These are phyloP conservation scores for Ferdinandea cuprea DNA, from an alignment of 2,888 invertebrate genomes.

Conservation along the genomic window DNA sequence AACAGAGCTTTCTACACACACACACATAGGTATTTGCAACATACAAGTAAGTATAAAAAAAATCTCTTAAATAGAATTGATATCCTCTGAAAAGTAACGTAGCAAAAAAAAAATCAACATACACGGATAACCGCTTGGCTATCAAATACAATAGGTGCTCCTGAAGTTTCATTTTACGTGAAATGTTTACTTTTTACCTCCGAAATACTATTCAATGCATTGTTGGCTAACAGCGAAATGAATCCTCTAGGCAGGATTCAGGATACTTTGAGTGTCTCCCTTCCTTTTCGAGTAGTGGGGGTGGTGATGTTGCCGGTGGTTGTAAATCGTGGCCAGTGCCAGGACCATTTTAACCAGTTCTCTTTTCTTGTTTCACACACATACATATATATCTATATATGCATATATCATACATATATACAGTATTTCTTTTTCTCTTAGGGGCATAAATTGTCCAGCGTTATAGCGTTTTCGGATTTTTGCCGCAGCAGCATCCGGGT, in stretches of 20 bases:
- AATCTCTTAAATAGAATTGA: slow-evolving; percentile 7
- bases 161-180: slow-evolving; percentile 57
- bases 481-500: slow-evolving; percentile 31
- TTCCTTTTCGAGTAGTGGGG: background rate
- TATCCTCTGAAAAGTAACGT: background rate
- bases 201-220: slow-evolving; percentile 34
- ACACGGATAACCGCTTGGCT: slow-evolving; percentile 42
- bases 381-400: no score
- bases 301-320: background rate
- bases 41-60: background rate
- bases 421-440: background rate
- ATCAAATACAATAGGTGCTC: slow-evolving; percentile 45
- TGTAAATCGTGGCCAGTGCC: slow-evolving; percentile 47
- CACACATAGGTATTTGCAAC: background rate
- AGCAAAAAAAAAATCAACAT: slow-evolving; percentile 13
- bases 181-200: slow-evolving; percentile 56
- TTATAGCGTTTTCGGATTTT: slow-evolving; percentile 27
- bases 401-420: no score
- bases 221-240: slow-evolving; percentile 43
- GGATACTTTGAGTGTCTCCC: slow-evolving; percentile 10
- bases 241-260: slow-evolving; percentile 10
- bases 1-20: no score
- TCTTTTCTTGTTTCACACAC: background rate
- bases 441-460: slow-evolving; percentile 45
- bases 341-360: slow-evolving; percentile 14